Conservation (phyloP, 92 coral and sea anemone species). For the Micromussa lordhowensis region DNA sequence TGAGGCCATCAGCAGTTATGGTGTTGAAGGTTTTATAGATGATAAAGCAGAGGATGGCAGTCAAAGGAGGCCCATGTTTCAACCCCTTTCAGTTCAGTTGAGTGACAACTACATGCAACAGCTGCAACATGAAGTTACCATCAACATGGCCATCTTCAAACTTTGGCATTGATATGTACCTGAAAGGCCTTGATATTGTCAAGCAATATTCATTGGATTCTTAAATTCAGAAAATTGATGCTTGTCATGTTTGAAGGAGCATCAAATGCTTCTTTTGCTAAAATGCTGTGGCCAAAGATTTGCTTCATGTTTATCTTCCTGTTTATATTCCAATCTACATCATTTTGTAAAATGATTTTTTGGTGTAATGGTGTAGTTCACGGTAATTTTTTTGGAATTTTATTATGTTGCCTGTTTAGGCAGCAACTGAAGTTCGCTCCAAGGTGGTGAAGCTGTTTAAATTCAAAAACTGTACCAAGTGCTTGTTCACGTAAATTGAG, state of each 20-base stretch:
- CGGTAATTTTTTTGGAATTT: conserved; percentile 29
- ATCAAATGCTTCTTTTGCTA: conserved; percentile 27
- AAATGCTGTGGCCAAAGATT: conserved; percentile 39
- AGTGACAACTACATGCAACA: conserved; percentile 48
- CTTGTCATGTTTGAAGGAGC: conserved; percentile 34
- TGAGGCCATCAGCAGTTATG: conserved; percentile 52
- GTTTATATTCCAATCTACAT: conserved; percentile 39
- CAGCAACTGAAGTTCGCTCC: conserved; percentile 40
- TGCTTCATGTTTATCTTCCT: conserved; percentile 42
- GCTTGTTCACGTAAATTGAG: conserved; percentile 45
- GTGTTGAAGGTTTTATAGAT: conserved; percentile 65
- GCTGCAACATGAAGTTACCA: conserved; percentile 48
- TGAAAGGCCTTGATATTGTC: conserved; percentile 55
- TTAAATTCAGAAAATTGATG: conserved; percentile 36
- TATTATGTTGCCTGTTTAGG: conserved; percentile 43
- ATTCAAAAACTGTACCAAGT: conserved; percentile 41
- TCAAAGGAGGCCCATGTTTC: conserved; percentile 26
- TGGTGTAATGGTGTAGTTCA: conserved; percentile 29
- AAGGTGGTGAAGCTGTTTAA: conserved; percentile 43
- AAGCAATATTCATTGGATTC: conserved; percentile 45
- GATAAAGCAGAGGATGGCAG: conserved; percentile 31
- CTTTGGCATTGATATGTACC: conserved; percentile 71
- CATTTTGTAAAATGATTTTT: conserved; percentile 34
- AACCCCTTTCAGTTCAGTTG: conserved; percentile 21
- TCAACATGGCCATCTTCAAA: conserved; percentile 65